phyloP scores from a whole-genome alignment of 2,888 invertebrate genomes.

The Hemicrepidius hirtus region DNA sequence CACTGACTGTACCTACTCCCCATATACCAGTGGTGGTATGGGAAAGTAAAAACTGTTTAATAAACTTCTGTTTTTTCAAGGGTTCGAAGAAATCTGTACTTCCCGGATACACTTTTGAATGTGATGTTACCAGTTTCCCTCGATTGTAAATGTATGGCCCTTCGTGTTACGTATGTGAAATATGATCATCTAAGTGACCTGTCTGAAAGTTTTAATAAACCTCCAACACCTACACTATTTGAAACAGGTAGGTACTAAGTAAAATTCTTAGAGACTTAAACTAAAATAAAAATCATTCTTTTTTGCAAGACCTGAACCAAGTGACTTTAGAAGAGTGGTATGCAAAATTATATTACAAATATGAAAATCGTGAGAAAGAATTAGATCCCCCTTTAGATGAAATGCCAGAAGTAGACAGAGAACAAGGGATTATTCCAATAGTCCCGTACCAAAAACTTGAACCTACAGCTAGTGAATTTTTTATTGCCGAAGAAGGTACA shows the following conservation, averaged over 20 bases:
- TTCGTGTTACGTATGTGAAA: conserved; percentile 73
- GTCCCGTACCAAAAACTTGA: conserved; percentile 66
- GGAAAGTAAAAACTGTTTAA: too few relatives aligned
- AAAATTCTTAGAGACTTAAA: too few relatives aligned
- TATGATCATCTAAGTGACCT: conserved; percentile 76
- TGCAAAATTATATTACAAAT: conserved; percentile 65
- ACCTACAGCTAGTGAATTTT: conserved; percentile 63
- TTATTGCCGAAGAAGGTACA: conserved; percentile 55
- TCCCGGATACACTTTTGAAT: conserved; percentile 69
- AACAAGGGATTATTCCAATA: conserved; percentile 62
- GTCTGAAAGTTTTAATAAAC: conserved; percentile 64
- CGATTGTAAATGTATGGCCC: conserved; percentile 70
- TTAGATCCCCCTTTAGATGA: conserved; percentile 50
- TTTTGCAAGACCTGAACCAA: conserved; percentile 61
- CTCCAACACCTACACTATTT: conserved; percentile 48
- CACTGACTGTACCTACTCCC: too few relatives aligned
- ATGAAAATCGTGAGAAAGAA: conserved; percentile 49
- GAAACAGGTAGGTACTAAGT: conserved; percentile 53
- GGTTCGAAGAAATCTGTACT: too few relatives aligned
- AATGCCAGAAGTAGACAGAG: conserved; percentile 54
- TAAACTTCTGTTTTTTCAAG: too few relatives aligned
- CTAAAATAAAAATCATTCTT: neutral
- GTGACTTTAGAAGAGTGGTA: conserved; percentile 64
- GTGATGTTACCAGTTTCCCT: conserved; percentile 71
- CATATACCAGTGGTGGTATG: too few relatives aligned